Evolutionary conservation across 2,888 invertebrate genomes (phyloP), one percentile per base, ranked within the genome.

Genomic region (Dasypogon diadema): DNA sequence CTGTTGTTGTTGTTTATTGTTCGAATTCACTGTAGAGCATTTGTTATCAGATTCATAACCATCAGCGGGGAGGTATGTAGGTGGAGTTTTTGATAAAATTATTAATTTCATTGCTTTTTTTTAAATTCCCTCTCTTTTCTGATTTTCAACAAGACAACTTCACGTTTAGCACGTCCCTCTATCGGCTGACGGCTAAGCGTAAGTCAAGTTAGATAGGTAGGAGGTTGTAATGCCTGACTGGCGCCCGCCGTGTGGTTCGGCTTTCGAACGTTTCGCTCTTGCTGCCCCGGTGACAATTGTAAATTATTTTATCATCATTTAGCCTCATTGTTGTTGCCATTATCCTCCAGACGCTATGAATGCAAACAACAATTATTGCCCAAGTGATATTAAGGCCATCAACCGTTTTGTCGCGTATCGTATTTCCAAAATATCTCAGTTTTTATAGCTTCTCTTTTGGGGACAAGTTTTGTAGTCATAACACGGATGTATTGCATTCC

Each of bases 71-170:
- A 21, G n/a, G 14, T 46, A 12, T 46, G 65, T 65, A 65, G 65
- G 65, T 65, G 65, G 65, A 65, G 65, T 37, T 65, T 37, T 48
- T 14, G 46, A 65, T 65, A 65, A 65, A 46, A 46, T 65, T 65
- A 46, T 26, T 24, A 2, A 1, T 26, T 22, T 56, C 24, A n/a
- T 56, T 26, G n/a, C 2, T 24, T 56, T 56, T 24, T 56, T 56
- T 24, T 22, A 2, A 24, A 3, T 24, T 48, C 2, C 46, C 26
- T 42, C n/a, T 12, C n/a, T 0, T 0, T 42, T 0, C n/a, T 42
- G 3, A 12, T 42, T 42, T 12, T 12, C 12, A 42, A 12, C 42
- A 12, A 6, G 42, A 42, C 12, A 42, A 42, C n/a, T 42, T 12
- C 30, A 5, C 8, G 30, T 3, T 5, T 30, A 3, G 8, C 42